Conservation (phyloP, 2,797 vertebrate genomes). For the Alca torda region DNA sequence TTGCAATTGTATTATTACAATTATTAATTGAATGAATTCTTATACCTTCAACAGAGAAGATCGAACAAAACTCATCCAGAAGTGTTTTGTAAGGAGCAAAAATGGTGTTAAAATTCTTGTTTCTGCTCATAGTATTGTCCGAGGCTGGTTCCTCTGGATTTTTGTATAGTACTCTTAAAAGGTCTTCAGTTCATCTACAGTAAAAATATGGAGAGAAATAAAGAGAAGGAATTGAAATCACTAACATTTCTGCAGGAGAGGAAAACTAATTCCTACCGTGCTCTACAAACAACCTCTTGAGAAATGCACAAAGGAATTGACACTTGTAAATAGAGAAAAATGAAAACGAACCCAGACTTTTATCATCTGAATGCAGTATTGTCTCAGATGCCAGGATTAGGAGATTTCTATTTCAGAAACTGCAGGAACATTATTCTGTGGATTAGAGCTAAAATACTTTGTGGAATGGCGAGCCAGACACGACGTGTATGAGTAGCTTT, state of each 20-base stretch:
- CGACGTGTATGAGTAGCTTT: neutral
- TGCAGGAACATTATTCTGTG: neutral
- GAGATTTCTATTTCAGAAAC: slow-evolving; percentile 6
- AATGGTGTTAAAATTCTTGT: neutral
- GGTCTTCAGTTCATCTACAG: neutral
- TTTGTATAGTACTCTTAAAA: neutral
- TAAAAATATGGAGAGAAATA: neutral
- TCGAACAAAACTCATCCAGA: neutral
- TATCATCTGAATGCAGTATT: neutral
- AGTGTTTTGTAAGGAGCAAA: neutral
- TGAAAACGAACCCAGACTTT: neutral
- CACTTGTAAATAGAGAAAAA: neutral
- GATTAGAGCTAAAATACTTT: slow-evolving; percentile 10
- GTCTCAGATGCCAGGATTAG: neutral
- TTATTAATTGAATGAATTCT: neutral
- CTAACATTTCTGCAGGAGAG: neutral
- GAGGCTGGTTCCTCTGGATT: neutral
- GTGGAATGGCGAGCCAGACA: neutral
- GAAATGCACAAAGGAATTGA: neutral
- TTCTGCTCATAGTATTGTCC: neutral
- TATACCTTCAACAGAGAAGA: neutral
- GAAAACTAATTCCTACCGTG: neutral
- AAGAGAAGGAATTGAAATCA: neutral
- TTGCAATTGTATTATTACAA: neutral
- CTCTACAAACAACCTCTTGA: neutral